Base-by-base conservation (phyloP, 1,140 invertebrate species). In the Drosophila serrata region DNA sequence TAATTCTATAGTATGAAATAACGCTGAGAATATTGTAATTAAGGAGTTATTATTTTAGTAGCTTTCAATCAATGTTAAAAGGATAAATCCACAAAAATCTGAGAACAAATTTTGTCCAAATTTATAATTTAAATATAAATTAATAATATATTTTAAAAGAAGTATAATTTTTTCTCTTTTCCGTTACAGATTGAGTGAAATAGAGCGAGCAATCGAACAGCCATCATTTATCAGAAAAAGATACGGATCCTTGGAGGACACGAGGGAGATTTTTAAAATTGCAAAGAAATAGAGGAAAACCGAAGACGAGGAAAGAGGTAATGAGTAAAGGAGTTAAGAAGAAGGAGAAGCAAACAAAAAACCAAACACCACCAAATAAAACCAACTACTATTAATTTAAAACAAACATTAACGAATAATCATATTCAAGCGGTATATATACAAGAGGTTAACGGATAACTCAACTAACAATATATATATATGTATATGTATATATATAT, bases 291-390 rank as follows among this genome's bases (percentile, higher is more conserved):
- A 59, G 6, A 22, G 43, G 13, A 8, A 43, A 43, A 40, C 1
- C 27, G 31, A 43, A 48, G 11, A 45, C 27, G 60, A 35, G 42
- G 24, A 29, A 6, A 35, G 33, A 43, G 39, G 27, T 43, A 42
- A 42, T 39, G 39, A 35, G 49, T 15, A 35, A 53, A 51, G 17
- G 40, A 22, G 51, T 4, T 3, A n/a, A 22, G 4, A 35, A 56
- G 31, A 63, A 45, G 29, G 31, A 49, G 43, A 43, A 39, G 48
- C 63, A 69, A 74, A 59, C 56, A 65, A 85, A 85, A 91, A 90
- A 92, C 81, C 90, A 88, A 90, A 92, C 91, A 92, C 91, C 91
- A 92, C 91, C 91, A 92, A 92, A 81, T 69, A 92, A 92, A 92
- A 92, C 90, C 90, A 92, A 92, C 90, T 92, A 92, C 84, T 90